Evolutionary conservation across 2,888 invertebrate species (phyloP).

Genomic region (Bursaphelenchus okinawaensis): DNA sequence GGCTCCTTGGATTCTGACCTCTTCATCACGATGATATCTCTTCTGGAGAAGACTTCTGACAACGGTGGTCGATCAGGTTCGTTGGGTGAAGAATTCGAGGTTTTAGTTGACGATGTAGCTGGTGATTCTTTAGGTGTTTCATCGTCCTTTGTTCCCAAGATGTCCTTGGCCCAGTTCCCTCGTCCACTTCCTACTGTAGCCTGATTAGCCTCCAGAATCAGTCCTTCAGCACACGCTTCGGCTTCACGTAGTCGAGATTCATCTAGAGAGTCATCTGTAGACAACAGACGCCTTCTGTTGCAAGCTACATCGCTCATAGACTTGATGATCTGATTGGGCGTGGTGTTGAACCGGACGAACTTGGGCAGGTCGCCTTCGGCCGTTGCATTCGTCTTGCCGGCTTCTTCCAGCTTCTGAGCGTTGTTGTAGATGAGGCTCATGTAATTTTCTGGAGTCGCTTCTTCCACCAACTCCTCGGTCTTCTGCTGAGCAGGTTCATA

Average conservation of each 20-base stretch:
- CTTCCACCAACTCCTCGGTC: background rate
- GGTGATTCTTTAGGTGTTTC: slow-evolving; percentile 22
- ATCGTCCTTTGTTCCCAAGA: slow-evolving; percentile 14
- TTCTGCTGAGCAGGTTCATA: background rate
- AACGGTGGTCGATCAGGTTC: slow-evolving; percentile 19
- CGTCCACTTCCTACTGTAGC: slow-evolving; percentile 51
- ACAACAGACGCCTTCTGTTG: slow-evolving; percentile 16
- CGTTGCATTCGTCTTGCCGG: background rate
- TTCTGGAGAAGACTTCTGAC: slow-evolving; percentile 16
- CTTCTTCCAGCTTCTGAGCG: background rate
- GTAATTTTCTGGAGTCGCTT: background rate
- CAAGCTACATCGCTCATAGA: slow-evolving; percentile 34
- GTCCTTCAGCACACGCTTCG: background rate
- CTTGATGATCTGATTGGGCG: slow-evolving; percentile 21
- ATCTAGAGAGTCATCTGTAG: slow-evolving; percentile 13
- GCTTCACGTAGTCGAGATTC: background rate
- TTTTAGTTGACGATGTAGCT: background rate
- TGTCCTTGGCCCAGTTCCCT: slow-evolving; percentile 51
- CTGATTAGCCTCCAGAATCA: slow-evolving; percentile 29
- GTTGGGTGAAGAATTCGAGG: background rate
- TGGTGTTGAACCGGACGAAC: background rate
- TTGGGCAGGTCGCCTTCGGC: background rate
- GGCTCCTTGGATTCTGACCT: slow-evolving; percentile 16
- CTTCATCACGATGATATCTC: slow-evolving; percentile 19
- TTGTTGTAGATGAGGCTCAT: background rate